Evolutionary conservation across 37 sponge, comb jelly and placozoan genomes (phyloP), one percentile per base, ranked within the genome.

Genomic region (Geodia barretti): DNA sequence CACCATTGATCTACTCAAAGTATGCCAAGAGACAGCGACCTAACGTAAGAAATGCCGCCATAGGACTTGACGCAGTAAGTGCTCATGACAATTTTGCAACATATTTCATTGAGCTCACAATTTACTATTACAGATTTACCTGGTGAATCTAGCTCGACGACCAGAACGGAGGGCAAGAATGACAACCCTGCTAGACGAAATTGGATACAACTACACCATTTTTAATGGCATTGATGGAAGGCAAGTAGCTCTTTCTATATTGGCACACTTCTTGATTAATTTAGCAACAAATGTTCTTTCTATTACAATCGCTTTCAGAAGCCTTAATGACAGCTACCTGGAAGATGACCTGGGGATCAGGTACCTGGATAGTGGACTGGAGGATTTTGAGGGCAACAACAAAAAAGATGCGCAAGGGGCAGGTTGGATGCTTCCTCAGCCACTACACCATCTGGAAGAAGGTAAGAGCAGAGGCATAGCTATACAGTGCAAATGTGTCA

Each of bases 401-500:
- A 47, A 47, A 47, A 47, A 47, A 96, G 1, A 86, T 98, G 62
- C 93, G 92, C 32, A 41, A 67, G 42, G 98, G 98, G n/a, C 96
- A 98, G 62, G 95, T 98, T 69, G 98, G 98, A 29, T 98, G 98
- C 72, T 98, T 98, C 76, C 90, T 98, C 41, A 95, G 96, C 58
- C 98, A 98, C 78, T 93, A 92, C 85, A 77, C 66, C 38, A 93
- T 98, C 41, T 98, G 98, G 98, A 59, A 92, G 73, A 76, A 93
- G 78, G 95, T 97, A 0, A 78, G n/a, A n/a, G n/a, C n/a, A n/a
- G n/a, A n/a, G n/a, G n/a, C n/a, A n/a, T n/a, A n/a, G n/a, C n/a
- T n/a, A n/a, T n/a, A n/a, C n/a, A n/a, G n/a, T n/a, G n/a, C n/a
- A n/a, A n/a, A n/a, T n/a, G n/a, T n/a, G n/a, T n/a, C n/a, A n/a